Evolutionary conservation across 2,888 invertebrate genomes (phyloP).

Genomic region (Empis stercorea): DNA sequence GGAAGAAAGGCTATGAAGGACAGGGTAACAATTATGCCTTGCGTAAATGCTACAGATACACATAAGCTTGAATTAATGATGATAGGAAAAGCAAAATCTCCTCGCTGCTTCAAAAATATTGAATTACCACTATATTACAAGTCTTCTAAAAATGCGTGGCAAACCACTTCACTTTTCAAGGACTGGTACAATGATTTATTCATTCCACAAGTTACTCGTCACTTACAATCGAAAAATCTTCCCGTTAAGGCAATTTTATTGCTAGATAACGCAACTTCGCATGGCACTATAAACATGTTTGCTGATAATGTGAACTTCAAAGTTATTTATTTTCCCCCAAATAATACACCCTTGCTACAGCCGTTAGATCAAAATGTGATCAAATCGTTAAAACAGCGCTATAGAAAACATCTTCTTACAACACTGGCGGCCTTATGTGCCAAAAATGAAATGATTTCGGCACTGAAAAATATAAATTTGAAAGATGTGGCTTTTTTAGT

Average conservation of each 20-base stretch:
- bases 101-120: background rate
- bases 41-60: background rate
- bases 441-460: background rate
- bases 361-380: background rate
- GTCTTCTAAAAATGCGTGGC: background rate
- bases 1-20: background rate
- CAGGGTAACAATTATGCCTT: background rate
- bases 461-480: background rate
- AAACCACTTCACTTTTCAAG: background rate
- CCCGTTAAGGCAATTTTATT: background rate
- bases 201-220: background rate
- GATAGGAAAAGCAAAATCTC: background rate
- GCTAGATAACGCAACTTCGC: background rate
- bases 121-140: conserved; percentile 1
- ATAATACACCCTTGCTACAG: background rate
- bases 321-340: background rate
- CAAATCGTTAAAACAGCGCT: background rate
- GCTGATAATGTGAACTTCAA: background rate
- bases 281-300: conserved; percentile 1
- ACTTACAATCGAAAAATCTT: background rate
- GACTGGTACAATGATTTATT: background rate
- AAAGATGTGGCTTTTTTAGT: background rate
- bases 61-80: background rate
- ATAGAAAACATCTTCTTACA: background rate
- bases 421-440: background rate